phyloP scores from a whole-genome alignment of 2,888 invertebrate species.

The Diaphora mendica region DNA sequence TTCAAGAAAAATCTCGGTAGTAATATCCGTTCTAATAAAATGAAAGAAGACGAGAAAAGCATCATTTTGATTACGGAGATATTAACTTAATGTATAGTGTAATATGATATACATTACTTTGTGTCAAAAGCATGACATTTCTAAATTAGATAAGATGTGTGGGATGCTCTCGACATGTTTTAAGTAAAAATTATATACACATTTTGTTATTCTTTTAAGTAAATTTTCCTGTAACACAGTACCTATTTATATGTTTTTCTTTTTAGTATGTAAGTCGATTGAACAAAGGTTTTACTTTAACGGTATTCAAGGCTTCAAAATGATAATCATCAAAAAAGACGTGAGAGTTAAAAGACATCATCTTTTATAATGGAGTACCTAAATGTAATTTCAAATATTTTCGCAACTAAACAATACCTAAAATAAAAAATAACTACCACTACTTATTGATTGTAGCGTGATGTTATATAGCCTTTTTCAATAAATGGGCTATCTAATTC shows the following conservation, averaged over 20 bases:
- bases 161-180: background rate
- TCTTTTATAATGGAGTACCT: no score
- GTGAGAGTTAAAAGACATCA: no score
- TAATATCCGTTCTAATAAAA: conserved; percentile 7
- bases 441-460: no score
- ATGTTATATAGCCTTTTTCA: no score
- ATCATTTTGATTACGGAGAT: conserved; percentile 2
- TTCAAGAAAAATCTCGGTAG: background rate
- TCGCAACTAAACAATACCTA: no score
- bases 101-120: background rate
- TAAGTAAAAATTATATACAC: background rate
- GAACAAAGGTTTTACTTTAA: background rate
- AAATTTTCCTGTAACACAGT: background rate
- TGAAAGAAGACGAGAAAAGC: background rate
- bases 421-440: no score
- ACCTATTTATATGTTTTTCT: no score
- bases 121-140: background rate
- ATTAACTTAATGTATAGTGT: background rate
- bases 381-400: no score
- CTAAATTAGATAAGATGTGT: background rate
- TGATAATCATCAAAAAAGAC: background rate
- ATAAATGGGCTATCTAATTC: no score
- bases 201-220: background rate
- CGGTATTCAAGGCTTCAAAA: background rate
- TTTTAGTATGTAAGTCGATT: background rate